Evolutionary conservation across 2,797 vertebrate genomes (phyloP).

Genomic region (Anguilla anguilla): DNA sequence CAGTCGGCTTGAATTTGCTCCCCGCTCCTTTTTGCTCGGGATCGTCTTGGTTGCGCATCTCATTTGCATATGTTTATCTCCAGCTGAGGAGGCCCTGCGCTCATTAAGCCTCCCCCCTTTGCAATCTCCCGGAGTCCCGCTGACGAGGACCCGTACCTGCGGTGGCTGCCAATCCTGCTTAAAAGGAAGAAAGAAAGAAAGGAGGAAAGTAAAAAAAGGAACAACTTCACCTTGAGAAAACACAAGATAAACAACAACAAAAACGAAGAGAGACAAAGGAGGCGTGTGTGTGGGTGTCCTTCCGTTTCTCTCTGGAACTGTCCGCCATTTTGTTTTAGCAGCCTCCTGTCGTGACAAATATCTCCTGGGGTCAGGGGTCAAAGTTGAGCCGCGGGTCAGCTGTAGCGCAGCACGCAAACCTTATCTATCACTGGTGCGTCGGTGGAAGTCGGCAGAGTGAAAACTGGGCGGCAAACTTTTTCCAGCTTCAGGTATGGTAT

Average conservation of each 20-base stretch:
- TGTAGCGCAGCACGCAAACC: conserved; percentile 91
- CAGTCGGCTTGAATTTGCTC: conserved; percentile 85
- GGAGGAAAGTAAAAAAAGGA: background rate
- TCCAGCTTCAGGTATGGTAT: conserved; percentile 75
- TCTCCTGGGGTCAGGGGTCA: conserved; percentile 88
- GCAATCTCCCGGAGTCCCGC: conserved; percentile 87
- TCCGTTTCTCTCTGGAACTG: conserved; percentile 67
- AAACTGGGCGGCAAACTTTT: conserved; percentile 68
- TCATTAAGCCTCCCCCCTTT: conserved; percentile 86
- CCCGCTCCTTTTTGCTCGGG: conserved; percentile 43
- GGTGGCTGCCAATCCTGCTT: conserved; percentile 78
- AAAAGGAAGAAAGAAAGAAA: conserved; percentile 66
- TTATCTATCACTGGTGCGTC: conserved; percentile 82
- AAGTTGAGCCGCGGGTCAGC: conserved; percentile 98
- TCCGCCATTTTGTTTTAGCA: conserved; percentile 98
- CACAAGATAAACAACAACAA: conserved; percentile 5
- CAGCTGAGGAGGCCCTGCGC: conserved; percentile 87
- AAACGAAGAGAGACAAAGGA: conserved; percentile 49
- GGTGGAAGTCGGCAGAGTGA: conserved; percentile 68
- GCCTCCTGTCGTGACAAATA: conserved; percentile 97
- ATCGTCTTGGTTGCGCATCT: conserved; percentile 88
- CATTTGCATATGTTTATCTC: conserved; percentile 97
- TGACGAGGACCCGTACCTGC: conserved; percentile 89
- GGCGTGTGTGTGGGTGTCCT: conserved; percentile 13
- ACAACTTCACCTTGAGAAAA: conserved; percentile 17